phyloP scores from a whole-genome alignment of 2,888 invertebrate genomes.

The Horisme vitalbata region DNA sequence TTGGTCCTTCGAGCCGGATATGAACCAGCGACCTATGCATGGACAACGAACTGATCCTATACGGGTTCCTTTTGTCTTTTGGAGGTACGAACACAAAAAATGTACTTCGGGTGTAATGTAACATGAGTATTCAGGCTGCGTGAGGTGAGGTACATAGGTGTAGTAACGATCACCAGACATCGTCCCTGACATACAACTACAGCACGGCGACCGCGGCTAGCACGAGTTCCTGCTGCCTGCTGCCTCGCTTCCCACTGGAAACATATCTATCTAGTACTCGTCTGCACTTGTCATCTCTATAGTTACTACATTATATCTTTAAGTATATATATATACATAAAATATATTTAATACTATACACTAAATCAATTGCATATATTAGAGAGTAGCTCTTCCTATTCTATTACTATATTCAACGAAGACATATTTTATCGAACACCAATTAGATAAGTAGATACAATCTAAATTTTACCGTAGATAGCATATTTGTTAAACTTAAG shows the following conservation, averaged over 20 bases:
- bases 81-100: too few species aligned
- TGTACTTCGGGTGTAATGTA: too few species aligned
- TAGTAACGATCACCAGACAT: too few species aligned
- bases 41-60: too few species aligned
- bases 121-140: too few species aligned
- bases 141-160: too few species aligned
- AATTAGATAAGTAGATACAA: constrained; percentile 70
- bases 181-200: too few species aligned
- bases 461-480: constrained; percentile 46
- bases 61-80: too few species aligned
- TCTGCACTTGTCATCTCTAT: constrained; percentile 23
- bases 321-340: constrained; percentile 10
- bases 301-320: constrained; percentile 19
- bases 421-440: constrained; percentile 75
- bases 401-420: constrained; percentile 43
- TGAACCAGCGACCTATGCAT: too few species aligned
- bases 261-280: constrained; percentile 11
- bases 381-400: constrained; percentile 42
- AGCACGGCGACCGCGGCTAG: neutral
- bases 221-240: neutral
- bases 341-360: constrained; percentile 34
- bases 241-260: neutral
- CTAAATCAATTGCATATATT: constrained; percentile 20
- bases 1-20: too few species aligned
- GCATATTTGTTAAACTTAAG: constrained; percentile 27